Conservation (phyloP, 2,113 vertebrate species). For the Motacilla alba region DNA sequence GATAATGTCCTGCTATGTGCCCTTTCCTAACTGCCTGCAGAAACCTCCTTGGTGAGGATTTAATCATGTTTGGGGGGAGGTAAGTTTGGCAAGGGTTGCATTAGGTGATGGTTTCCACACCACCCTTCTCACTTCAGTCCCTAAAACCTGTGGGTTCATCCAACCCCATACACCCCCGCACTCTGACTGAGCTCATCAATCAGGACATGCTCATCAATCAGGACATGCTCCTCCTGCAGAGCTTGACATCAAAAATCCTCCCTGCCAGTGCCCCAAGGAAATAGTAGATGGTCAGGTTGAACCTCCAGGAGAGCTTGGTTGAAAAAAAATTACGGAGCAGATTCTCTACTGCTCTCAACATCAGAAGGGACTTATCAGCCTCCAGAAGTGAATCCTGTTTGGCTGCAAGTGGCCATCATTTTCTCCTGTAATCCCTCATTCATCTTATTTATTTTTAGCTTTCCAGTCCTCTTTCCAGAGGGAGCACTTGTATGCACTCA, state of each 20-base stretch:
- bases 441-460: constrained; percentile 16
- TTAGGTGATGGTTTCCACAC: neutral
- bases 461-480: neutral
- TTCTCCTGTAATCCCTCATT: neutral
- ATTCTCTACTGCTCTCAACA: neutral
- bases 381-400: neutral
- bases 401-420: neutral
- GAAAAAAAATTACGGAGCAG: neutral
- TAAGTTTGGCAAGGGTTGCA: neutral
- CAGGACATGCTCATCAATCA: fast-evolving
- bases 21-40: neutral
- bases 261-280: neutral
- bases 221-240: neutral
- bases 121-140: neutral
- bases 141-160: neutral
- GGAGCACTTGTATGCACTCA: neutral
- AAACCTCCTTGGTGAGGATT: neutral
- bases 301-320: neutral
- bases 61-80: neutral
- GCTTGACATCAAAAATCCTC: neutral
- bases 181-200: fast-evolving
- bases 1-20: neutral
- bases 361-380: neutral
- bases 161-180: neutral
- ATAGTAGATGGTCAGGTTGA: neutral